A percentile compares a stretch with the other conserved stretches of the same genome.
These are phyloP conservation scores for Lithophane ornitopus DNA, from an alignment of 2,888 invertebrate genomes.

Conservation along the genomic window DNA sequence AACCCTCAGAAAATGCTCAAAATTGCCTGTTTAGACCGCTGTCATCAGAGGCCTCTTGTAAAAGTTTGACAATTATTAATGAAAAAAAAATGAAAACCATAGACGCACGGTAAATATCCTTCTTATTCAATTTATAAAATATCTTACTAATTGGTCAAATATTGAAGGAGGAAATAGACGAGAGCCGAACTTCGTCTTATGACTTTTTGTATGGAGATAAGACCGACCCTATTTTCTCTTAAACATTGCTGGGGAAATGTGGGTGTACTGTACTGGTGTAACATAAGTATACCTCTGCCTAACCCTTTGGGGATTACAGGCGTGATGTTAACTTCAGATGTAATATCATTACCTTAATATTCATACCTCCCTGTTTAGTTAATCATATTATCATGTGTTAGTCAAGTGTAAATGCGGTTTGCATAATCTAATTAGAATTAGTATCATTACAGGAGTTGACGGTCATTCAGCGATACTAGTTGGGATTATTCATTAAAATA, in stretches of 20 bases:
- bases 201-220: no score
- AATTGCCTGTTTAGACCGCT: no score
- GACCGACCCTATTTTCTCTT: no score
- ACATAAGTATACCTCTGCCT: neutral
- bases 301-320: neutral
- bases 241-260: neutral
- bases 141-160: no score
- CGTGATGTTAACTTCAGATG: neutral
- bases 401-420: constrained; percentile 32
- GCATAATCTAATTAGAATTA: constrained; percentile 54
- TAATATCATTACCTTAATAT: constrained; percentile 12
- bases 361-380: neutral
- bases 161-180: no score
- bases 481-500: constrained; percentile 10
- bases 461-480: neutral
- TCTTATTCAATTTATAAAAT: no score
- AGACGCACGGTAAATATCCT: no score
- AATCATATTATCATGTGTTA: constrained; percentile 37
- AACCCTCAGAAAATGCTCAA: no score
- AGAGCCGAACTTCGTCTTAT: no score
- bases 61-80: no score
- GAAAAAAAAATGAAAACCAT: no score
- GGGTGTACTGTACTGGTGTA: neutral
- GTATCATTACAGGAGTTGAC: neutral
- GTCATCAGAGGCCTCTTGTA: no score